phyloP scores from a whole-genome alignment of 2,888 invertebrate genomes.

The Hirtodrosophila duncani region DNA sequence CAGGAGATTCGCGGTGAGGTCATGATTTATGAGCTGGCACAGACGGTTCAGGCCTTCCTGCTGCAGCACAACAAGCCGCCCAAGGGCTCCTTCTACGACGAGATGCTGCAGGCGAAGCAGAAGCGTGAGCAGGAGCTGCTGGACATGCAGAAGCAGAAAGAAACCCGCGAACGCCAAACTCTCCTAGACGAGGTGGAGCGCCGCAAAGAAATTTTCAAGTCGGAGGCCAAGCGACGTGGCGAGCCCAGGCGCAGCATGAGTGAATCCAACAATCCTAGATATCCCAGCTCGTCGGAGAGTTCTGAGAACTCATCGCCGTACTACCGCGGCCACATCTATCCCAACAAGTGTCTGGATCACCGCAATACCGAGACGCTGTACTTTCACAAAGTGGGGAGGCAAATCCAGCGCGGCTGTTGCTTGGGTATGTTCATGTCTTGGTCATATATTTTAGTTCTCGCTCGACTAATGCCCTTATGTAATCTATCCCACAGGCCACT shows the following conservation, averaged over 20 bases:
- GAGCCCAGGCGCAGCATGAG: constrained; percentile 80
- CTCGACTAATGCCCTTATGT: neutral
- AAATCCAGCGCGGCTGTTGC: constrained; percentile 87
- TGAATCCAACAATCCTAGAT: constrained; percentile 78
- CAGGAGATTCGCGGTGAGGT: constrained; percentile 85
- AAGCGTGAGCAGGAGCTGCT: constrained; percentile 83
- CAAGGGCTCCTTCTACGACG: constrained; percentile 91
- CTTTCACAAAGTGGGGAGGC: constrained; percentile 81
- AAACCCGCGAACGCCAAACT: constrained; percentile 84
- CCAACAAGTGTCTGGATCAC: constrained; percentile 79
- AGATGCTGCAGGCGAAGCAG: constrained; percentile 88
- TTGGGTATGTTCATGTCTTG: constrained; percentile 79
- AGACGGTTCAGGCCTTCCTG: constrained; percentile 88
- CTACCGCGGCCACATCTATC: constrained; percentile 71
- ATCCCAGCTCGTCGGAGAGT: constrained; percentile 80
- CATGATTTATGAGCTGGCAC: constrained; percentile 91
- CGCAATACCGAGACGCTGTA: constrained; percentile 80
- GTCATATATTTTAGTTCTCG: no score
- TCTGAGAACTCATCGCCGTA: constrained; percentile 79
- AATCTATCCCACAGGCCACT: constrained; percentile 81
- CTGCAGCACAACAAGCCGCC: constrained; percentile 89
- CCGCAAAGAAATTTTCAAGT: constrained; percentile 87
- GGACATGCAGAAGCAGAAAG: constrained; percentile 82
- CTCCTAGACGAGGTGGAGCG: constrained; percentile 87
- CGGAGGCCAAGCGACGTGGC: constrained; percentile 81